Base-by-base conservation (phyloP, 1,140 invertebrate genomes). In the Atta texana region DNA sequence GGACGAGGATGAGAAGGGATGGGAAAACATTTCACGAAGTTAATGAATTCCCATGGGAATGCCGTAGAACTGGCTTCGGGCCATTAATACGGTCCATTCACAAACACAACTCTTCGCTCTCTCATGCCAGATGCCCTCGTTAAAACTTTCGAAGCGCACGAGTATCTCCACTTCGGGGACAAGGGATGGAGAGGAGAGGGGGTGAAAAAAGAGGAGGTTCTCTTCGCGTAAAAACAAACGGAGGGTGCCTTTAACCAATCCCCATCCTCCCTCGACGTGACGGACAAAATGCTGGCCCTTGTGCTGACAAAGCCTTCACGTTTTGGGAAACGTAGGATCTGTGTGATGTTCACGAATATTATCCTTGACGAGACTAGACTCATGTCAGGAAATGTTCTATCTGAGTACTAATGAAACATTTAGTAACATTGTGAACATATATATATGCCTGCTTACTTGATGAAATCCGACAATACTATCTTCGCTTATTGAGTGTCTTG, bases 21-120 rank as follows among this genome's bases (percentile, higher is more conserved):
- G n/a, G 44, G 68, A 44, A 74, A 59, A 84, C 69, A 84, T 84
- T 84, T 84, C 69, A 84, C 31, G 55, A 87, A 86, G 80, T 87
- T 87, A 87, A 87, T 87, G 81, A 87, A 87, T 87, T 87, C 80
- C 80, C 63, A 85, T 84, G 86, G 80, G 49, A 66, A 55, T 21
- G 18, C 53, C 86, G 81, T 87, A 84, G 71, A 87, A 85, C 57
- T 74, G 80, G 71, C 80, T 87, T 68, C 80, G 61, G 59, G 85
- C 55, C 31, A 63, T 86, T 86, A 86, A 82, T 82, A 82, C 77
- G 55, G 77, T 34, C 77, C 66, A 57, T 86, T 82, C 85, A 82
- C 85, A 66, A 82, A 82, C 85, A 86, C 76, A 64, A 66, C 61
- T 85, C 82, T 69, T 77, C 68, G 80, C 39, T 61, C 68, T 80